phyloP scores from a whole-genome alignment of 2,113 vertebrate species.

The Oryzias javanicus region DNA sequence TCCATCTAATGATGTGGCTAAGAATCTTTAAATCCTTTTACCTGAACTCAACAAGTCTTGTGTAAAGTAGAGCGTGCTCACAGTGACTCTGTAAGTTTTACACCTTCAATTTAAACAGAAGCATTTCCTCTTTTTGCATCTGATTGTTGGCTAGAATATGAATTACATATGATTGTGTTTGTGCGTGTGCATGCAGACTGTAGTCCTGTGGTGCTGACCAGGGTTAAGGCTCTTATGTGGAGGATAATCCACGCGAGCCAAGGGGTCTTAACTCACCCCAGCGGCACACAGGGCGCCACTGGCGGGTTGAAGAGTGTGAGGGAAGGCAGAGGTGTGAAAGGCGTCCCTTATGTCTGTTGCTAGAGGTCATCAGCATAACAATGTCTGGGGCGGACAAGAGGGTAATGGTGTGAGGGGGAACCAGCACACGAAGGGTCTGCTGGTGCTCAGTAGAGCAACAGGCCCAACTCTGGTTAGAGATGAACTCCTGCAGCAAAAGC shows the following conservation, averaged over 20 bases:
- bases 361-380: neutral
- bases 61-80: too few relatives aligned
- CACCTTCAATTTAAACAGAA: too few relatives aligned
- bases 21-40: too few relatives aligned
- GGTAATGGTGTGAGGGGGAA: neutral
- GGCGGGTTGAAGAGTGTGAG: neutral
- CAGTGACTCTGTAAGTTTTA: too few relatives aligned
- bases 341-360: neutral
- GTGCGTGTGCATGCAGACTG: constrained; percentile 44
- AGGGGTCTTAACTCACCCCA: constrained; percentile 63
- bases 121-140: neutral
- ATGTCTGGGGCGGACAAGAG: neutral
- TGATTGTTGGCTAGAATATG: constrained; percentile 26
- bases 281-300: constrained; percentile 56
- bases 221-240: constrained; percentile 67
- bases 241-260: constrained; percentile 66
- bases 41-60: too few relatives aligned
- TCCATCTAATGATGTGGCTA: too few relatives aligned
- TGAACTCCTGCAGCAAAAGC: too few relatives aligned
- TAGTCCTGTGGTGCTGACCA: constrained; percentile 37
- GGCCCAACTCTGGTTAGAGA: too few relatives aligned
- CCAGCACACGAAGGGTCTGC: too few relatives aligned
- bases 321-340: constrained; percentile 38
- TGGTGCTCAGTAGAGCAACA: too few relatives aligned
- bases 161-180: constrained; percentile 16